phyloP scores from a whole-genome alignment of 2,113 vertebrate genomes.

The Oreotrochilus melanogaster region DNA sequence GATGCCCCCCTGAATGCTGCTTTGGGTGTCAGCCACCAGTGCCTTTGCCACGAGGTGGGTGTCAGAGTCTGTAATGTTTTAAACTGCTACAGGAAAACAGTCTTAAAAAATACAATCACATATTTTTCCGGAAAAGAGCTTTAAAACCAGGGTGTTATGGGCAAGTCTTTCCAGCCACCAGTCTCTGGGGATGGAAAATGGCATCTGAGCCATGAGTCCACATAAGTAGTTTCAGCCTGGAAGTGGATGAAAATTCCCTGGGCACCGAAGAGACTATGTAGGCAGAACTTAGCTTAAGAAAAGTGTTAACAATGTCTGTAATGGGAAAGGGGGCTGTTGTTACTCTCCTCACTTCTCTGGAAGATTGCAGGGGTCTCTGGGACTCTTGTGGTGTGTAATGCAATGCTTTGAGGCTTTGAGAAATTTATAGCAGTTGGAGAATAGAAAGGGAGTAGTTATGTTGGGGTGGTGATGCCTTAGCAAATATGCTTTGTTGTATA shows the following conservation, averaged over 20 bases:
- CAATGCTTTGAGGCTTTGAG: background rate
- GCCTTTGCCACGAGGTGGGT: background rate
- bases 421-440: background rate
- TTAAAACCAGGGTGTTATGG: background rate
- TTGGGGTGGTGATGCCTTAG: background rate
- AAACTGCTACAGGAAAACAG: background rate
- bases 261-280: background rate
- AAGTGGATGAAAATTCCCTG: background rate
- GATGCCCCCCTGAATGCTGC: background rate
- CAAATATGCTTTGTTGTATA: background rate
- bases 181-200: background rate
- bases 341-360: background rate
- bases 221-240: background rate
- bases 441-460: background rate
- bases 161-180: background rate
- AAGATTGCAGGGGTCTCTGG: background rate
- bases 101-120: background rate
- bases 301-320: background rate
- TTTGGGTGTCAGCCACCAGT: background rate
- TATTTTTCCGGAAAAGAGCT: background rate
- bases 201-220: background rate
- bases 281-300: background rate
- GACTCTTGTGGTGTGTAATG: background rate
- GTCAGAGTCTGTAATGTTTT: background rate
- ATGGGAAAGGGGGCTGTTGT: background rate